These are phyloP conservation scores for Lasiurus cinereus DNA, from an alignment of 2,113 vertebrate species.

Conservation along the genomic window DNA sequence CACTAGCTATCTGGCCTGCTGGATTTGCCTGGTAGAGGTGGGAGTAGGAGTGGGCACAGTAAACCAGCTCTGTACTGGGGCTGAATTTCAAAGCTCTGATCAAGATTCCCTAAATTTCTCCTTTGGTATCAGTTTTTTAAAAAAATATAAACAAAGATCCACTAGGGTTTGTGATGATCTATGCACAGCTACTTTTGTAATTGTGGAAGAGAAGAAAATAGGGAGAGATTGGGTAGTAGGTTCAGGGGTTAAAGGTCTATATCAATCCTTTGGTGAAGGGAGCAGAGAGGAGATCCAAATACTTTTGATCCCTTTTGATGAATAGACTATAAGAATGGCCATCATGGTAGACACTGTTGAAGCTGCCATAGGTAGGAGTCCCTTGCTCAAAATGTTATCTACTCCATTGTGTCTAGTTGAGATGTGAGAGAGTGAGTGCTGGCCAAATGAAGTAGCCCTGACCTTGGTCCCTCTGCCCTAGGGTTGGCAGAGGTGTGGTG, in stretches of 20 bases:
- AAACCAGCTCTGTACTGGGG: not conserved
- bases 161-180: not conserved
- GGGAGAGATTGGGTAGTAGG: not conserved
- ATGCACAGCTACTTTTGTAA: not conserved
- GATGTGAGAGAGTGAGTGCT: not conserved
- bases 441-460: not conserved
- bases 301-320: not conserved
- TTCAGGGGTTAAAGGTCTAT: not conserved
- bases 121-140: not conserved
- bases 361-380: not conserved
- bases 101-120: not conserved
- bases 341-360: not conserved
- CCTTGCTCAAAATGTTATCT: not conserved
- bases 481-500: too few relatives aligned
- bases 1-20: not conserved
- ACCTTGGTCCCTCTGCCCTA: not conserved
- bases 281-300: not conserved
- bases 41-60: accelerated
- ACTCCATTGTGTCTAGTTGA: not conserved
- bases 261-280: not conserved
- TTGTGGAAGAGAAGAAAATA: not conserved
- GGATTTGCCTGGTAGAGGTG: not conserved
- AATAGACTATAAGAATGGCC: not conserved
- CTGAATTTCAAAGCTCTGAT: not conserved
- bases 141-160: not conserved